Evolutionary conservation across 2,113 vertebrate species (phyloP).

Genomic region (Ibidorhyncha struthersii): DNA sequence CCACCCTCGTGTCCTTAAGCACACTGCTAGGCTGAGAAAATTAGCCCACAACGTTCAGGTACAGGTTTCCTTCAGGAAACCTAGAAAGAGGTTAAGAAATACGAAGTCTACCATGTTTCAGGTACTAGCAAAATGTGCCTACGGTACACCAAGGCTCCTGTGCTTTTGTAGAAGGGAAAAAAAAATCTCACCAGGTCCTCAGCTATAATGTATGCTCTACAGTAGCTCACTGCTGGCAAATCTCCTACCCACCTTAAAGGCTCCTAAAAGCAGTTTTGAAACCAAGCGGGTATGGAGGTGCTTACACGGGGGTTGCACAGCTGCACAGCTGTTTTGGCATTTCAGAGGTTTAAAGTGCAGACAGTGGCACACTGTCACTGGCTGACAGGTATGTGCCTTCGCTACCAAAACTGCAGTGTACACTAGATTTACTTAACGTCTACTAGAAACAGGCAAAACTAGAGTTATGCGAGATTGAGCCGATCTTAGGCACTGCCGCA

Average conservation of each 20-base stretch:
- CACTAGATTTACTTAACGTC: too few species aligned
- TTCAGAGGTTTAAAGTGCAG: neutral
- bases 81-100: neutral
- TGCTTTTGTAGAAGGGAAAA: neutral
- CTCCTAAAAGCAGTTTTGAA: neutral
- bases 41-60: neutral
- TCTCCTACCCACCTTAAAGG: neutral
- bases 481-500: neutral
- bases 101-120: neutral
- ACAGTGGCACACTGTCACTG: neutral
- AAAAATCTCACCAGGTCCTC: neutral
- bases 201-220: accelerated
- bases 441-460: neutral
- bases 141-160: neutral
- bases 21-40: neutral
- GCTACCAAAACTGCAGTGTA: accelerated
- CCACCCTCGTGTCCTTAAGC: accelerated
- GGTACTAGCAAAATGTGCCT: neutral
- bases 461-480: accelerated
- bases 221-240: neutral
- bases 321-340: too few species aligned
- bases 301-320: neutral
- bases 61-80: too few species aligned
- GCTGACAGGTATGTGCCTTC: accelerated
- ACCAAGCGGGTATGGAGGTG: neutral